Percentiles rank a stretch among this genome's conserved stretches.
phyloP scores from a whole-genome alignment of 2,888 invertebrate genomes.

The Cephus pulcher region DNA sequence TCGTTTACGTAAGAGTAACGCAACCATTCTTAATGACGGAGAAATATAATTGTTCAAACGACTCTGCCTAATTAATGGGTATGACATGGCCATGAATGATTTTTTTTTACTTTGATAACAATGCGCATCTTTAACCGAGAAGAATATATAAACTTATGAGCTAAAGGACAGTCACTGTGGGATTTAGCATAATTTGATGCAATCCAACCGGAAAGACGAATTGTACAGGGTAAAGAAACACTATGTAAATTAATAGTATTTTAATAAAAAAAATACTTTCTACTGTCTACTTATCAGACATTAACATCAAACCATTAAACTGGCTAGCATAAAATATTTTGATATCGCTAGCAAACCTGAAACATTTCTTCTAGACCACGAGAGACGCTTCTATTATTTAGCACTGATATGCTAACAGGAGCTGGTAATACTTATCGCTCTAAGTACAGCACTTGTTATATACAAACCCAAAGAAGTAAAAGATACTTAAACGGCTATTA shows the following conservation, averaged over 20 bases:
- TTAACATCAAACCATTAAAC: not conserved
- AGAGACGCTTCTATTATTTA: constrained; percentile 11
- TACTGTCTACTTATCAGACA: not conserved
- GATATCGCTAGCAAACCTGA: not conserved
- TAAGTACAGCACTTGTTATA: constrained; percentile 17
- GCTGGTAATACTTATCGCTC: constrained; percentile 14
- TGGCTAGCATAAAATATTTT: not conserved
- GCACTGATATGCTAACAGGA: constrained; percentile 13
- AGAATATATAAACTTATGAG: not conserved
- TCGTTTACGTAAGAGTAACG: not conserved
- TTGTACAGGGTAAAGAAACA: not conserved
- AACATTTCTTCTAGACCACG: constrained; percentile 9
- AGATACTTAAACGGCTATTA: not conserved
- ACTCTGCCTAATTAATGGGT: not conserved
- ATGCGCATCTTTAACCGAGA: not conserved
- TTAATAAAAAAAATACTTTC: not conserved
- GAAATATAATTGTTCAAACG: not conserved
- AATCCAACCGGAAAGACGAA: not conserved
- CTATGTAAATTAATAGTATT: not conserved
- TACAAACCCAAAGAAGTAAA: constrained; percentile 9
- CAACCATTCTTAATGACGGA: not conserved
- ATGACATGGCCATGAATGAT: not conserved
- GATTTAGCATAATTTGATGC: too few species aligned
- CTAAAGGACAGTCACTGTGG: not conserved
- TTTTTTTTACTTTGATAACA: not conserved